These are phyloP conservation scores for Drosophila rufa DNA, from an alignment of 1,140 invertebrate genomes.

Conservation along the genomic window DNA sequence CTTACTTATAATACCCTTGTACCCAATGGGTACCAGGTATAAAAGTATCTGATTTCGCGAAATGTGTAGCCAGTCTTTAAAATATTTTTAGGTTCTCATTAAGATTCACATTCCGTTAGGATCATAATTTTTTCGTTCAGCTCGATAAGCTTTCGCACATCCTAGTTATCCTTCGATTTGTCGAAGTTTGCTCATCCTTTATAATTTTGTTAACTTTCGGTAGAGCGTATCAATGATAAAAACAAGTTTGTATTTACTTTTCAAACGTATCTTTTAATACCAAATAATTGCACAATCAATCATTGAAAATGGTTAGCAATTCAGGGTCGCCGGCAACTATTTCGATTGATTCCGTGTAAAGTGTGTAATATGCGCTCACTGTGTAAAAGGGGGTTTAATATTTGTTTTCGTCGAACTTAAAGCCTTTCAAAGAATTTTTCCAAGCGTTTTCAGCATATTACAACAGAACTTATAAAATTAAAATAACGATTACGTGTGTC, in stretches of 20 bases:
- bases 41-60: background rate
- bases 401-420: slow-evolving; percentile 34
- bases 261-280: slow-evolving; percentile 44
- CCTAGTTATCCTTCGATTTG: too few species aligned
- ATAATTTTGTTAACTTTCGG: too few species aligned
- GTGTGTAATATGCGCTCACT: slow-evolving; percentile 37
- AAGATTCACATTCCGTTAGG: background rate
- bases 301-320: slow-evolving; percentile 40
- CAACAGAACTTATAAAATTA: slow-evolving; percentile 75
- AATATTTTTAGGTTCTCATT: background rate
- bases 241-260: slow-evolving; percentile 16
- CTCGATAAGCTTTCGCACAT: background rate
- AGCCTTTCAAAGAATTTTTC: slow-evolving; percentile 62
- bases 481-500: slow-evolving; percentile 66
- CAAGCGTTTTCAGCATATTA: slow-evolving; percentile 69
- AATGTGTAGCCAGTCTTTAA: background rate
- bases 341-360: slow-evolving; percentile 32
- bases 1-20: too few species aligned
- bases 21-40: too few species aligned
- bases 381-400: slow-evolving; percentile 30
- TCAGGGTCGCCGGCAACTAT: slow-evolving; percentile 40
- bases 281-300: slow-evolving; percentile 57
- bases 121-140: background rate
- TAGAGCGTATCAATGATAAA: background rate
- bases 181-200: too few species aligned